Evolutionary conservation across 1,140 invertebrate species (phyloP).

Genomic region (Eupristina koningsbergeri): DNA sequence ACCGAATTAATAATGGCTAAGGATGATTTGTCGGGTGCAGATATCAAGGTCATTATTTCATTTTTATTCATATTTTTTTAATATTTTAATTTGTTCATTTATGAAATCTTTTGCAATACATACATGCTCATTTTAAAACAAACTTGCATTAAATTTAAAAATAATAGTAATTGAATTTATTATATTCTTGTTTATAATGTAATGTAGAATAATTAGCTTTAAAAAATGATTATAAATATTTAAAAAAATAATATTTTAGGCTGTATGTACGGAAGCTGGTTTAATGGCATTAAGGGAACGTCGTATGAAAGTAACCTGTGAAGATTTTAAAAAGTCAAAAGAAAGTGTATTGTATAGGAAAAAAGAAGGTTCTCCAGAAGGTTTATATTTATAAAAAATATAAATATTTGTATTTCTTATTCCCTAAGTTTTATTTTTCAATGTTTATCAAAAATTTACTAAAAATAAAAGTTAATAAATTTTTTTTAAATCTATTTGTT

Average conservation of each 20-base stretch:
- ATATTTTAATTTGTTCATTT: too few species aligned
- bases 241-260: constrained; percentile 77
- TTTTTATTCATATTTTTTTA: background rate
- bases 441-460: constrained; percentile 41
- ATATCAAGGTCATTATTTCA: constrained; percentile 81
- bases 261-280: constrained; percentile 99
- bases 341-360: constrained; percentile 99
- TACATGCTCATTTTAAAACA: too few species aligned
- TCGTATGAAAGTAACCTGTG: constrained; percentile 99
- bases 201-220: too few species aligned
- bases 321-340: constrained; percentile 99
- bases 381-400: constrained; percentile 91
- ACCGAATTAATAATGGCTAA: constrained; percentile 99
- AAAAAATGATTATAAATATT: too few species aligned
- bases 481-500: constrained; percentile 22
- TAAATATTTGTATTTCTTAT: constrained; percentile 44
- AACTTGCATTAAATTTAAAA: too few species aligned
- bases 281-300: constrained; percentile 97
- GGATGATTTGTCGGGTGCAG: constrained; percentile 98
- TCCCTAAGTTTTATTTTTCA: constrained; percentile 32
- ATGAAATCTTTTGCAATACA: too few species aligned
- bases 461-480: constrained; percentile 37
- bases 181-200: too few species aligned
- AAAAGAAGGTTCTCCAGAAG: constrained; percentile 99
- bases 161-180: too few species aligned